Evolutionary conservation across 2,888 invertebrate species (phyloP), one percentile per base, ranked within the genome.

Genomic region (Papilio gigon): DNA sequence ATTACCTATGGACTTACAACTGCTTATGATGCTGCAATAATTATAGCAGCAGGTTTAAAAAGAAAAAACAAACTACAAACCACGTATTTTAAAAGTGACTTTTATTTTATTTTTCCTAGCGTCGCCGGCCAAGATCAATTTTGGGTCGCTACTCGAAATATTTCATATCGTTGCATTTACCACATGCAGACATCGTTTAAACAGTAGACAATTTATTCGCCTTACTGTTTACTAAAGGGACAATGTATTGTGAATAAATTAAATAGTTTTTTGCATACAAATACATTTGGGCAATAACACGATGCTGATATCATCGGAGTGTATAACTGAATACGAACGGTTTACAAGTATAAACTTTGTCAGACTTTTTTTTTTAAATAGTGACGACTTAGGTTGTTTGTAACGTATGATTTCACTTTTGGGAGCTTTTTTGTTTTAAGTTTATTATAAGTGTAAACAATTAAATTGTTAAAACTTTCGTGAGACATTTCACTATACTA

Each of bases 231-330:
- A 60, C 37, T 47, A 50, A 67, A 50, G 37, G 47, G 20, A 27
- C 67, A 53, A 50, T 67, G 50, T 40, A 20, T 61, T 40, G 67
- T 22, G 47, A 60, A 67, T 67, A 67, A 37, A 67, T 67, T 61
- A 53, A 61, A 67, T 58, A 60, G 40, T 47, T 60, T 60, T 61
- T 67, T 61, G 37, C 67, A 61, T 67, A 61, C 67, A 67, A 61
- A 67, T 47, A 66, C 47, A 27, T 60, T 27, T 37, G 27, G 17
- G 35, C 22, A 35, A 59, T 66, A 66, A 59, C 47, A 20, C 37
- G 1, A 27, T 5, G 47, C 17, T 59, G 47, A 60, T 35, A 30
- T 33, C 59, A 40, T 30, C 35, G 20, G 22, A 25, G 20, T 9
- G 14, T 30, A 27, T 1, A 50, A 20, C 14, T 4, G 60, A n/a